phyloP scores from a whole-genome alignment of 2,113 vertebrate species.

The Myanophis thanlyinensis region DNA sequence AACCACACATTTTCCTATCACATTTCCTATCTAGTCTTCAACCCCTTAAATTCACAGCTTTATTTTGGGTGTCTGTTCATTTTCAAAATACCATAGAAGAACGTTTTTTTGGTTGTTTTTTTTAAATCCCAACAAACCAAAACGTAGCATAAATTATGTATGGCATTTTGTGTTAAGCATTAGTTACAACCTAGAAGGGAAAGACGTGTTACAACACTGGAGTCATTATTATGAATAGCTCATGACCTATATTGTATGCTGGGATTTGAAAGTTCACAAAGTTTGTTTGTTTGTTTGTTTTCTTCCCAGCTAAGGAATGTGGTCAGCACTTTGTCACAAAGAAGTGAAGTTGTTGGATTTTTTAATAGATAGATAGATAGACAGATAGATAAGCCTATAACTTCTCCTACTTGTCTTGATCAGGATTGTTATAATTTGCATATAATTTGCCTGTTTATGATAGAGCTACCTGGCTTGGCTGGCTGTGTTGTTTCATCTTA shows the following conservation, averaged over 20 bases:
- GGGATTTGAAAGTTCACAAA: not conserved
- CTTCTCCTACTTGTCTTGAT: not conserved
- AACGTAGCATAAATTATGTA: constrained; percentile 59
- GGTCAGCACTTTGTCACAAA: not conserved
- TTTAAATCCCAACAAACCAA: constrained; percentile 33
- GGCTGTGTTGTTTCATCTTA: not conserved
- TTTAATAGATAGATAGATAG: too few relatives aligned
- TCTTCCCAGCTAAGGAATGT: not conserved
- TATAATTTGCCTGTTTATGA: not conserved
- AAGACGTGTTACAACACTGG: constrained; percentile 56
- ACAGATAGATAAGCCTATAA: too few relatives aligned
- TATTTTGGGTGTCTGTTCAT: constrained; percentile 41
- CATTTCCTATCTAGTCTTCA: constrained; percentile 21
- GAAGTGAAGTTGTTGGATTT: not conserved
- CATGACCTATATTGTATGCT: constrained; percentile 60
- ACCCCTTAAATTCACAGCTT: constrained; percentile 52
- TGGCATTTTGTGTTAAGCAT: constrained; percentile 70
- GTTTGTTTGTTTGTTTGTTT: not conserved
- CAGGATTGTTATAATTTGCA: not conserved
- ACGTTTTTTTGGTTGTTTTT: constrained; percentile 38
- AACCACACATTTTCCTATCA: constrained; percentile 28
- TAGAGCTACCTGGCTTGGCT: not conserved
- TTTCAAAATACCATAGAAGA: constrained; percentile 64
- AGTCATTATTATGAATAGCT: constrained; percentile 59
- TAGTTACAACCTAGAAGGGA: constrained; percentile 48